Evolutionary conservation across 2,797 vertebrate species (phyloP).

Genomic region (Cercopithecus mitis): DNA sequence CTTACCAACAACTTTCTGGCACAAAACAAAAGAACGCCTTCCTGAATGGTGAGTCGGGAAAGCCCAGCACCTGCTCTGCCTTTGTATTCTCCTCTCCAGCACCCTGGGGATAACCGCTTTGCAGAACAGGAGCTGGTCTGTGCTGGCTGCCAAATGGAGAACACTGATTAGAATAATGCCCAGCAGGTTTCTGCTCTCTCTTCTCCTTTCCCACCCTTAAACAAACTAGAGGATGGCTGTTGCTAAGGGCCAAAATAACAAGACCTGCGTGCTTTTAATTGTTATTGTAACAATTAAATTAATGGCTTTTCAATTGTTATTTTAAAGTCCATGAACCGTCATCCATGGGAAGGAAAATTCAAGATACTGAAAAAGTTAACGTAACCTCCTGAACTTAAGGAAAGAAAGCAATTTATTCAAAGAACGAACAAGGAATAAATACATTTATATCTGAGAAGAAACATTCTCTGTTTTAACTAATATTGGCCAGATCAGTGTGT

Average conservation of each 20-base stretch:
- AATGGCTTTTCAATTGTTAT: background rate
- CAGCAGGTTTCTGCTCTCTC: constrained; percentile 21
- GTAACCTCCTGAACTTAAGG: background rate
- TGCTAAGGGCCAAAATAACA: constrained; percentile 33
- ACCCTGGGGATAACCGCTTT: background rate
- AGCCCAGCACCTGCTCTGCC: background rate
- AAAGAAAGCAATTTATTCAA: background rate
- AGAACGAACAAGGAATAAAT: background rate
- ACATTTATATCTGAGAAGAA: background rate
- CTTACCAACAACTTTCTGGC: background rate
- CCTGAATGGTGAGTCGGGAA: background rate
- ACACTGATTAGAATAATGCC: constrained; percentile 36
- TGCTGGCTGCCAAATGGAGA: background rate
- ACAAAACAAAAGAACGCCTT: background rate
- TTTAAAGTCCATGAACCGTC: background rate
- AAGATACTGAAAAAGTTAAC: background rate
- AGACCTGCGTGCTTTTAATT: background rate
- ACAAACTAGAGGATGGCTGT: background rate
- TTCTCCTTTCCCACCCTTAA: constrained; percentile 53
- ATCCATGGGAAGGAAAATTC: background rate
- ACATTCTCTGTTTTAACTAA: background rate
- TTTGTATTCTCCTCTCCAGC: background rate
- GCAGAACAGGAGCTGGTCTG: constrained; percentile 34
- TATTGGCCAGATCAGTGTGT: background rate
- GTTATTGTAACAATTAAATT: constrained; percentile 15